Evolutionary conservation across 2,113 vertebrate species (phyloP).

Genomic region (Glaucomys volans): DNA sequence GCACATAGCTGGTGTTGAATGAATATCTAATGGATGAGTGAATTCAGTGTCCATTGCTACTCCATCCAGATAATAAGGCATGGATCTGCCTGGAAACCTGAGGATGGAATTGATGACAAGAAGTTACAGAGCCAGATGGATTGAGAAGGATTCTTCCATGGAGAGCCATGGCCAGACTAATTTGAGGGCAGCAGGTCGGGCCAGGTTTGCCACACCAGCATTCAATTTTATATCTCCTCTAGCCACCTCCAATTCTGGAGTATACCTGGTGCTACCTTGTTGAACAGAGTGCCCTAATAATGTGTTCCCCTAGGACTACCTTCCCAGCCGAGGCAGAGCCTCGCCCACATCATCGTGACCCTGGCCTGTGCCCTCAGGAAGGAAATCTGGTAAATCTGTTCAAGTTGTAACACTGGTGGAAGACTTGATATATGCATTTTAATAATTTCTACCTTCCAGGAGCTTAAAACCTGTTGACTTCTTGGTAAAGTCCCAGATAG

Average conservation of each 20-base stretch:
- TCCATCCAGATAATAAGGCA: not conserved
- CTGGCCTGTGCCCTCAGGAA: not conserved
- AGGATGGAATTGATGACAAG: not conserved
- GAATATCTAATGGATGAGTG: not conserved
- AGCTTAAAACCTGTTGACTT: slow-evolving; percentile 41
- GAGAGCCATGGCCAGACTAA: not conserved
- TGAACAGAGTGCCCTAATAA: not conserved
- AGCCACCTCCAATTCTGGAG: not conserved
- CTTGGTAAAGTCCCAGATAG: not conserved
- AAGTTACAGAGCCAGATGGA: not conserved
- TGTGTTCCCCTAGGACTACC: not conserved
- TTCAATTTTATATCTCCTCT: not conserved
- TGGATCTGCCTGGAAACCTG: not conserved
- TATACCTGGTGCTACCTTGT: not conserved
- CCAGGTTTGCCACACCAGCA: not conserved
- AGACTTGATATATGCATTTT: not conserved
- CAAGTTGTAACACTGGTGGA: not conserved
- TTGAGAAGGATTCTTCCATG: not conserved
- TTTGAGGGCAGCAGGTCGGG: not conserved
- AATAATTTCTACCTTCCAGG: not conserved
- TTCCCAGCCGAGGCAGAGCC: not conserved
- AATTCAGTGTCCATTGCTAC: not conserved
- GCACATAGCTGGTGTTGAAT: not conserved
- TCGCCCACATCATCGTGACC: not conserved
- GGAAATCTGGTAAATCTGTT: not conserved